Evolutionary conservation across 2,888 invertebrate species (phyloP), one percentile per base, ranked within the genome.

Genomic region (Rhorus exstirpatorius): DNA sequence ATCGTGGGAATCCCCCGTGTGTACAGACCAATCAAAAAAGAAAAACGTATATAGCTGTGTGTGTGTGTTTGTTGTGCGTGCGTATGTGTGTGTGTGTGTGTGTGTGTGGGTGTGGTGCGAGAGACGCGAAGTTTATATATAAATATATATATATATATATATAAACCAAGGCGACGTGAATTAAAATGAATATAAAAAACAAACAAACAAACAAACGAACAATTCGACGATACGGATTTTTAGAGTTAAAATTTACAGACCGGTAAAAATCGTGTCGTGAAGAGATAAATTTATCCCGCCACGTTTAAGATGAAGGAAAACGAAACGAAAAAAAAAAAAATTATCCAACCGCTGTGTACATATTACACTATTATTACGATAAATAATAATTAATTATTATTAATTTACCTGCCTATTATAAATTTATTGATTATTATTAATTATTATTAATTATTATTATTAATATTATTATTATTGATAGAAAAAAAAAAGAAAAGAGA

Each of bases 381-480:
- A n/a, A 86, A 89, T 88, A 81, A 87, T 87, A 86, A 88, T 67
- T 87, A 85, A 87, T 87, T 86, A 85, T 84, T 85, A 85, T 85
- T 85, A 88, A 89, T 91, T 92, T 91, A 90, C 90, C 89, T 91
- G 91, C 91, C 91, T 90, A 89, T 90, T 90, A 91, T 90, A 88
- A 90, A 91, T 91, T 90, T 89, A 91, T 90, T 89, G 86, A 89
- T 89, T 88, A 88, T 88, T 89, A 90, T 85, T 85, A 83, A 85
- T 83, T 82, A 86, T 85, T 85, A 82, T 85, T 83, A 84, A 84
- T 84, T 85, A 86, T 85, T 78, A 87, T 85, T 87, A 88, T 84
- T 86, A 88, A 87, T 85, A 86, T 85, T 84, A 88, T 86, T 86
- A 88, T 86, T n/a, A n/a, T n/a, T n/a, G n/a, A n/a, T n/a, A n/a